Conservation (phyloP, 2,888 invertebrate genomes). For the Pyrrhosoma nymphula region DNA sequence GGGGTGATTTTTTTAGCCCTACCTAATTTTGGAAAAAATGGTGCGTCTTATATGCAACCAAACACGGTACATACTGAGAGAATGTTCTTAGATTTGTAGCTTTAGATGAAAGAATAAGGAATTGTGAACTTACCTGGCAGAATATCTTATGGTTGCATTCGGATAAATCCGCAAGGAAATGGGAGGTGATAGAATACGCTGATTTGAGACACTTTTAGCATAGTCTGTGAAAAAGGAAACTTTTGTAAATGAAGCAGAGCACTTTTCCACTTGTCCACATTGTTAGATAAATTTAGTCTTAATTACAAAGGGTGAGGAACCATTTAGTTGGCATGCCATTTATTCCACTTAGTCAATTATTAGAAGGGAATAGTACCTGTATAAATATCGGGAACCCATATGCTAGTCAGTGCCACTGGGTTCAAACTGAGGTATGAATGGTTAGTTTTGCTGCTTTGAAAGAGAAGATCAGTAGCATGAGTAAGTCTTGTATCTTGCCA, state of each 20-base stretch:
- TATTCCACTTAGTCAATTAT: background rate
- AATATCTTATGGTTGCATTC: constrained; percentile 73
- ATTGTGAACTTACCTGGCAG: constrained; percentile 72
- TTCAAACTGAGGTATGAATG: constrained; percentile 72
- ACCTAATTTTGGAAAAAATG: too few species aligned
- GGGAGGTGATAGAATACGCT: constrained; percentile 73
- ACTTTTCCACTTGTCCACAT: background rate
- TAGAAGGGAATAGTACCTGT: constrained; percentile 70
- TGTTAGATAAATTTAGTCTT: background rate
- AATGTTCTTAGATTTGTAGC: too few species aligned
- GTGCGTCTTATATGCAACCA: too few species aligned
- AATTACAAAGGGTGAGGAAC: too few species aligned
- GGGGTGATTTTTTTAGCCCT: too few species aligned
- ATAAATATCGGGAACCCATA: constrained; percentile 73
- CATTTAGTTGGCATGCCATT: too few species aligned
- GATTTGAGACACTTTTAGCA: constrained; percentile 72
- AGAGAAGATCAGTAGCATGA: constrained; percentile 1
- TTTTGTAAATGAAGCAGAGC: background rate
- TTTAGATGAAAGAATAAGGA: too few species aligned
- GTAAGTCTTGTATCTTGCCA: constrained; percentile 73
- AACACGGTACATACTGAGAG: too few species aligned
- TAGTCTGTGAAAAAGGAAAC: constrained; percentile 71
- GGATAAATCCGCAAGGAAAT: constrained; percentile 73
- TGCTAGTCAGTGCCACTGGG: constrained; percentile 72
- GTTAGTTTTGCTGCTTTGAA: constrained; percentile 69